A percentile compares a stretch with the other conserved stretches of the same genome.
Conservation (phyloP, 1,140 invertebrate genomes). For the Agrilus planipennis region DNA sequence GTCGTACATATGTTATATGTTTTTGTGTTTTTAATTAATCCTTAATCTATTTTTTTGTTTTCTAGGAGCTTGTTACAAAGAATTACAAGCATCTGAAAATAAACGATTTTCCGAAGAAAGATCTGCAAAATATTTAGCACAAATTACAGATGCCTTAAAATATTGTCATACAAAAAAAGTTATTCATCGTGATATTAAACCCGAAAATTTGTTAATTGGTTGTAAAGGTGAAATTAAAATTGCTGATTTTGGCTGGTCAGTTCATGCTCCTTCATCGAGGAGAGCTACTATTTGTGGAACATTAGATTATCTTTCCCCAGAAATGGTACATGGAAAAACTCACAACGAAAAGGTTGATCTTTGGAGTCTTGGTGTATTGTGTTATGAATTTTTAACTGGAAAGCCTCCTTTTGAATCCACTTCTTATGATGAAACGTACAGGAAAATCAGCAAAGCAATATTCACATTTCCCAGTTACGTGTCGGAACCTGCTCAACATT, state of each 20-base stretch:
- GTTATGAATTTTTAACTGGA: slow-evolving; percentile 83
- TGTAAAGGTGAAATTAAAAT: slow-evolving; percentile 82
- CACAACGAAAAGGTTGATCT: slow-evolving; percentile 82
- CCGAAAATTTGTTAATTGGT: slow-evolving; percentile 85
- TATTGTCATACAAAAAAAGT: slow-evolving; percentile 93
- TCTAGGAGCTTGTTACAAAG: slow-evolving; percentile 67
- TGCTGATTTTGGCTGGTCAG: slow-evolving; percentile 96
- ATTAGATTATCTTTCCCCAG: slow-evolving; percentile 90
- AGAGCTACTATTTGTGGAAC: slow-evolving; percentile 90
- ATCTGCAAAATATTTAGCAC: slow-evolving; percentile 68
- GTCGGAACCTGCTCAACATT: slow-evolving; percentile 60
- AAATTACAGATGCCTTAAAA: slow-evolving; percentile 75
- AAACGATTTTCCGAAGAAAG: slow-evolving; percentile 60
- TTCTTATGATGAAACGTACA: slow-evolving; percentile 70
- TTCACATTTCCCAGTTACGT: slow-evolving; percentile 65
- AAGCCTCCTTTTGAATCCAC: slow-evolving; percentile 81
- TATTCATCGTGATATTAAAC: slow-evolving; percentile 93
- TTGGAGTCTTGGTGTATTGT: slow-evolving; percentile 87
- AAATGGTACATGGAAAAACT: slow-evolving; percentile 75
- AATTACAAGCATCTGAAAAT: slow-evolving; percentile 51
- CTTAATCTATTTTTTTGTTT: too few relatives aligned
- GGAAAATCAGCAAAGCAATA: slow-evolving; percentile 65
- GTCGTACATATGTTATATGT: too few relatives aligned
- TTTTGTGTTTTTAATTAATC: too few relatives aligned
- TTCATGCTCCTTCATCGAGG: slow-evolving; percentile 85